Evolutionary conservation across 2,888 invertebrate genomes (phyloP), one percentile per base, ranked within the genome.

Genomic region (Amblyjoppa proteus): DNA sequence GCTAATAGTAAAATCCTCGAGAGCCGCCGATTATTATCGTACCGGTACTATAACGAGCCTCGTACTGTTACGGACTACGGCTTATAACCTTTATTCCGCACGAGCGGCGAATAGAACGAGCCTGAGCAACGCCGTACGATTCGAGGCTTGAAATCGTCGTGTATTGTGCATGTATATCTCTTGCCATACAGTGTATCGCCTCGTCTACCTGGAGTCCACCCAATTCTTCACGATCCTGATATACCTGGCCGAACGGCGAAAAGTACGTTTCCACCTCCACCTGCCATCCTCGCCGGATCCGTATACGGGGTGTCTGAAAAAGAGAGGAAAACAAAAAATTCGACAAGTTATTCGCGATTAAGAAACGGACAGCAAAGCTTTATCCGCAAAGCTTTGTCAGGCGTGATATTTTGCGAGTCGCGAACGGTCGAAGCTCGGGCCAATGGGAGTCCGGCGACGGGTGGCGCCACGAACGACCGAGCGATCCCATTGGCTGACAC

Each of bases 1-100:
- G 56, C 41, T 58, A 74, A 81, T 68, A 74, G 74, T 73, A 71
- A 81, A 81, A 74, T 74, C 45, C 45, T 31, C 61, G n/a, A 68
- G 34, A n/a, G 25, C 9, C 61, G 49, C 34, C 38, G 51, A 66
- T 71, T 79, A 79, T 70, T 70, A 70, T 70, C 41, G 25, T 25
- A 20, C 16, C 13, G 25, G 58, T 45, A 13, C 31, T 31, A n/a
- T 31, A 64, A 61, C 41, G 9, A 25, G 28, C 49, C 6, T 13
- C 31, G 13, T 11, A 25, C n/a, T 16, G 61, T 58, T 16, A 38
- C 3, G 56, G 5, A 11, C 53, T 41, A 78, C 31, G 31, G 51
- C 9, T 4, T 9, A 68, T 56, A 53, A 38, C 28, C 41, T 56
- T 77, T 77, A 53, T 56, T 68, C 58, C 25, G 38, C 76, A 53